Base-by-base conservation (phyloP, 2,888 invertebrate genomes). In the Halictus quadricinctus region DNA sequence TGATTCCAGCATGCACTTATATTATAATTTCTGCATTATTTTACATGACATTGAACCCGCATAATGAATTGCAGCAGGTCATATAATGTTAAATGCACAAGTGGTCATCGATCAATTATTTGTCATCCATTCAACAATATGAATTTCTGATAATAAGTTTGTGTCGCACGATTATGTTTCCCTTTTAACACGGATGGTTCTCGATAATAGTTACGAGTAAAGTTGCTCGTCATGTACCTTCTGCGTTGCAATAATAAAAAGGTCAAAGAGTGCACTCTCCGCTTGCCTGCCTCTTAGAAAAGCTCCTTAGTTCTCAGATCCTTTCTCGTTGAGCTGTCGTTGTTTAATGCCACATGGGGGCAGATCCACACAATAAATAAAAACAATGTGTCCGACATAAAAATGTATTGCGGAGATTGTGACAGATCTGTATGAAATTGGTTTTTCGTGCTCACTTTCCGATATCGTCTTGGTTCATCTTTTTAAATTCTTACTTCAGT, bases 181-280 rank as follows among this genome's bases (percentile, higher is more conserved):
- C 29, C 25, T 64, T 25, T 66, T 43, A n/a, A 64, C 18, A 15
- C 12, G 36, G 7, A 21, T 21, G 29, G 5, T 8, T 76, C 46
- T 76, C 46, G 66, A 66, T 66, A 76, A 46, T 46, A 46, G 48
- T 64, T 64, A 48, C 29, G 50, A 74, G 21, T 74, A 79, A 79
- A 46, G 54, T 10, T 18, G 18, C 43, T 18, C 50, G 29, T 54
- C n/a, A 50, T 60, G 41, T 50, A 48, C 66, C 54, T 70, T 69
- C 50, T 36, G 43, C 50, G 36, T 48, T 58, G 36, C 46, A 74
- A 60, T 66, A 78, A 74, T 54, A 79, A 80, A 85, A 85, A 85
- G 85, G 85, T 84, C 85, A 85, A 76, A 83, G 76, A 77, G 76
- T 64, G 72, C 12, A 58, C 50, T 73, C 43, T 21, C 66, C 66